These are phyloP conservation scores for Tachuris rubrigastra DNA, from an alignment of 2,113 vertebrate species.

Conservation along the genomic window DNA sequence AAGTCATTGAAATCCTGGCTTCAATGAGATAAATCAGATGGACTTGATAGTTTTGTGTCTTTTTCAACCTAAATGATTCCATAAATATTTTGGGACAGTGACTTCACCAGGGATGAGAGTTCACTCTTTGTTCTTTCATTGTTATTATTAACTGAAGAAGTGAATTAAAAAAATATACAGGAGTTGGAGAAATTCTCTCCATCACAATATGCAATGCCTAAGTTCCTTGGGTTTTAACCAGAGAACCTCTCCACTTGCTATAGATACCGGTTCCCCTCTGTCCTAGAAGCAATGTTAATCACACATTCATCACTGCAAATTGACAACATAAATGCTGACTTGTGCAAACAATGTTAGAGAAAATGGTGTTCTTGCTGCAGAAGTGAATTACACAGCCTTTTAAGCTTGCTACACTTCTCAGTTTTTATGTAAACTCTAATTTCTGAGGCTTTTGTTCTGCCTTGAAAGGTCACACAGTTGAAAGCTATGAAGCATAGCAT, in stretches of 20 bases:
- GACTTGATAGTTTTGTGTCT: background rate
- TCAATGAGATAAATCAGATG: background rate
- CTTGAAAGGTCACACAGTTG: constrained; percentile 46
- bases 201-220: background rate
- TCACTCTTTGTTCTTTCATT: background rate
- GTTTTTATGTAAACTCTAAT: constrained; percentile 56
- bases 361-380: constrained; percentile 49
- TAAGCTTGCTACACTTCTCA: constrained; percentile 21
- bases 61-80: background rate
- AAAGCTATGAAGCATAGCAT: constrained; percentile 47
- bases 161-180: constrained; percentile 7
- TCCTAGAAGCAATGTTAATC: constrained; percentile 32
- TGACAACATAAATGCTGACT: constrained; percentile 65
- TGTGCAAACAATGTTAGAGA: constrained; percentile 33
- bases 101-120: background rate
- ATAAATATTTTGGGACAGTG: background rate
- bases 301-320: constrained; percentile 42
- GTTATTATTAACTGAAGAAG: background rate
- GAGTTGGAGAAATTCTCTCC: background rate
- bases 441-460: constrained; percentile 60
- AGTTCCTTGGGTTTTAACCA: background rate
- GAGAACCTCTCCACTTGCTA: background rate
- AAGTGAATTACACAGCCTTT: constrained; percentile 52
- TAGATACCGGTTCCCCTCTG: background rate
- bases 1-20: background rate